Conservation (phyloP, 2,888 invertebrate species). For the Mesorhabditis belari region DNA sequence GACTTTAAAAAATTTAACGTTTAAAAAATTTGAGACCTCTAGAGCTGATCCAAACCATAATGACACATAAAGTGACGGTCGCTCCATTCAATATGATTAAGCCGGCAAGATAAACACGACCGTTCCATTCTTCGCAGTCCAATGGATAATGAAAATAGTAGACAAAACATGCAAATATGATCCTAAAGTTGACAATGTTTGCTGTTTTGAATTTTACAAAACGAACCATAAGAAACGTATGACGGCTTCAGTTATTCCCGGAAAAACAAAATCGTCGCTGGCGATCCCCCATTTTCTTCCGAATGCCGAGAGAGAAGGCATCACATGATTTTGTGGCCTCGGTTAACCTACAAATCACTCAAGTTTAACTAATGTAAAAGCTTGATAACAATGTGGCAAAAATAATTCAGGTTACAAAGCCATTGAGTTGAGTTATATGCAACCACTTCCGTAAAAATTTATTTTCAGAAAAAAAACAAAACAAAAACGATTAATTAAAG, state of each 20-base stretch:
- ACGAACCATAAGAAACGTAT: constrained; percentile 57
- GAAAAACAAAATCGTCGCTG: constrained; percentile 84
- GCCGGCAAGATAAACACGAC: constrained; percentile 12
- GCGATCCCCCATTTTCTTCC: constrained; percentile 83
- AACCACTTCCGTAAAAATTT: background rate
- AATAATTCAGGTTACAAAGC: too few species aligned
- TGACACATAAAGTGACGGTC: constrained; percentile 14
- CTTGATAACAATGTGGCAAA: too few species aligned
- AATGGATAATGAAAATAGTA: constrained; percentile 44
- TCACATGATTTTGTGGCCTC: constrained; percentile 52
- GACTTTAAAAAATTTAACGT: constrained; percentile 46
- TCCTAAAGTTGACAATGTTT: constrained; percentile 13
- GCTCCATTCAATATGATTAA: constrained; percentile 53
- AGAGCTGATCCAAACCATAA: background rate
- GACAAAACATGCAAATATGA: constrained; percentile 14
- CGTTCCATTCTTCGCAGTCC: constrained; percentile 30
- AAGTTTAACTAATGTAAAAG: too few species aligned
- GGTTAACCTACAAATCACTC: background rate
- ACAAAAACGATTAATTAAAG: background rate
- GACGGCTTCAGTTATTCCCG: constrained; percentile 60
- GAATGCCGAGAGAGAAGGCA: constrained; percentile 81
- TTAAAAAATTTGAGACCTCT: background rate
- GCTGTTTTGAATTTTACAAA: background rate
- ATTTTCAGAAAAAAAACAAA: background rate
- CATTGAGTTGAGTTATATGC: too few species aligned